phyloP scores from a whole-genome alignment of 1,140 invertebrate genomes.

The Leucophenga varia region DNA sequence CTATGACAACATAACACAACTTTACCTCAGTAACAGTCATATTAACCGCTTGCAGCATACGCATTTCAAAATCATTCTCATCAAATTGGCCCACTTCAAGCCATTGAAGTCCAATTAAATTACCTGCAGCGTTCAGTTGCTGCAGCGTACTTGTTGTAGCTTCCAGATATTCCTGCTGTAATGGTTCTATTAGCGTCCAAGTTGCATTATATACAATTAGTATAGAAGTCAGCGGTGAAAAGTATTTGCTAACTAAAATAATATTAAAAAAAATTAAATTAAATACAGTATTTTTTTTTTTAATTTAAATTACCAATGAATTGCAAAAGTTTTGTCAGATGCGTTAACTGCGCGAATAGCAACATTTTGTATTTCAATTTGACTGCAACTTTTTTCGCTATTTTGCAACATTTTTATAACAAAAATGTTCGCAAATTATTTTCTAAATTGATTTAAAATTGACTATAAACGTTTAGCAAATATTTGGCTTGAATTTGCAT shows the following conservation, averaged over 20 bases:
- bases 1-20: not conserved
- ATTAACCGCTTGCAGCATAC: conserved; percentile 26
- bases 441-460: too few relatives aligned
- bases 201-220: conserved; percentile 35
- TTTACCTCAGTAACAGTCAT: conserved; percentile 28
- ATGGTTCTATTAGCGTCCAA: not conserved
- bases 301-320: conserved; percentile 24
- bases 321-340: conserved; percentile 25
- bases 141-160: conserved; percentile 21
- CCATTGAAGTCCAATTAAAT: conserved; percentile 34
- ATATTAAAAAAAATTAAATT: not conserved
- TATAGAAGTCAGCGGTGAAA: conserved; percentile 30
- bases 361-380: conserved; percentile 24
- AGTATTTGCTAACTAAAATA: conserved; percentile 21
- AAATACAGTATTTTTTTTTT: too few relatives aligned
- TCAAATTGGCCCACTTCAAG: conserved; percentile 32
- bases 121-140: conserved; percentile 16
- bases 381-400: not conserved
- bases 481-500: too few relatives aligned
- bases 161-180: conserved; percentile 34
- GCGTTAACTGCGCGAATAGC: conserved; percentile 15
- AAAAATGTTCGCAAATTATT: conserved; percentile 12
- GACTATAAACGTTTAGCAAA: too few relatives aligned
- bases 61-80: conserved; percentile 14
- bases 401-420: conserved; percentile 1